Percentiles rank a stretch among this genome's conserved stretches.
These are phyloP conservation scores for Podargus strigoides DNA, from an alignment of 2,797 vertebrate genomes.

Conservation along the genomic window DNA sequence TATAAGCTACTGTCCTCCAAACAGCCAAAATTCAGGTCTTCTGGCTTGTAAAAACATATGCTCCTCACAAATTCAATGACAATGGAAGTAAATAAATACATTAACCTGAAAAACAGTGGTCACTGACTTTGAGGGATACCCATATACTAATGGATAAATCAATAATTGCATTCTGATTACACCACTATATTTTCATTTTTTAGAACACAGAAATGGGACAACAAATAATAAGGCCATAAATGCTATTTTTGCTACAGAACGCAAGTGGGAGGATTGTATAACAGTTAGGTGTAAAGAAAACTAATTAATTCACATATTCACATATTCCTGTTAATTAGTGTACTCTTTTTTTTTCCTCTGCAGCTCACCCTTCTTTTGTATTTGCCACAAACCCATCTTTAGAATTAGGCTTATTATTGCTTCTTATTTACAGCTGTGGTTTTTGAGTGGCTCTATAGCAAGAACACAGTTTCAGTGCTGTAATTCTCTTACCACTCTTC, in stretches of 20 bases:
- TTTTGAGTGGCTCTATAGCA: background rate
- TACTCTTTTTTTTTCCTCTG: rapidly evolving
- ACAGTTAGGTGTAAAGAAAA: background rate
- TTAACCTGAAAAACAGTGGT: background rate
- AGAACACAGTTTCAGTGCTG: background rate
- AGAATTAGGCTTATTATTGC: background rate
- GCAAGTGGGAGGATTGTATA: background rate
- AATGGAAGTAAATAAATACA: background rate
- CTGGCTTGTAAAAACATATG: rapidly evolving
- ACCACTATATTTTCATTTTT: background rate
- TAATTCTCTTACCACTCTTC: background rate
- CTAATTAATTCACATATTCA: background rate
- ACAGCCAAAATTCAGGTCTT: background rate
- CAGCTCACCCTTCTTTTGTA: background rate
- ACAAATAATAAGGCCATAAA: background rate
- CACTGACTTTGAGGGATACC: background rate
- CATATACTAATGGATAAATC: background rate
- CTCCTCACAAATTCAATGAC: background rate
- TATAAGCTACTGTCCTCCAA: background rate
- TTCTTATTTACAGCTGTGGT: background rate
- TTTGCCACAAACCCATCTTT: background rate
- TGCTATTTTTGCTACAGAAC: background rate
- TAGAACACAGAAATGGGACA: background rate
- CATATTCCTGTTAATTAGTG: background rate
- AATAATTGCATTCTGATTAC: background rate